Percentiles rank a stretch among this genome's conserved stretches.
phyloP scores from a whole-genome alignment of 1,140 invertebrate species.

The Pseudomyrmex pallidus region DNA sequence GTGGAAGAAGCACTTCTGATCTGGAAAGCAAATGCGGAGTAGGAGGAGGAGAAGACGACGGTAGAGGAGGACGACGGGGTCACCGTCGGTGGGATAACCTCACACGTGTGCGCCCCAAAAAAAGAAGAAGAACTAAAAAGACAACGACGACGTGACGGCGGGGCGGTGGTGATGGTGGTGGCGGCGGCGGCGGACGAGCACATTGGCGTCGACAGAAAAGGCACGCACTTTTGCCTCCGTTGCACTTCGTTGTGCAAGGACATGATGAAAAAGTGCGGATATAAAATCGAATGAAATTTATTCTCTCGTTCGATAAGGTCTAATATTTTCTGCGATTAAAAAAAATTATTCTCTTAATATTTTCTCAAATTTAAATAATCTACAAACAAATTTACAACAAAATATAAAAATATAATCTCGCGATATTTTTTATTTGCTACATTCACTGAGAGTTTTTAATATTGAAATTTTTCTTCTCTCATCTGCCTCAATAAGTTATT shows the following conservation, averaged over 20 bases:
- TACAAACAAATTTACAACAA: neutral
- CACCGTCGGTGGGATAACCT: conserved; percentile 78
- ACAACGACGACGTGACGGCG: neutral
- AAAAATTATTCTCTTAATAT: too few species aligned
- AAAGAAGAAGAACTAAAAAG: conserved; percentile 65
- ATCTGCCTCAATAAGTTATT: neutral
- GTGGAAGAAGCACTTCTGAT: conserved; percentile 68
- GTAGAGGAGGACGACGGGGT: conserved; percentile 76
- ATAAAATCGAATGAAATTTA: conserved; percentile 21
- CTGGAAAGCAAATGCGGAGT: conserved; percentile 61
- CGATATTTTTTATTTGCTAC: neutral
- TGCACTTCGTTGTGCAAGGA: conserved; percentile 20
- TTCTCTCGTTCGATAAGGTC: neutral
- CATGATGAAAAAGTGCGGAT: neutral
- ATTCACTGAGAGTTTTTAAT: too few species aligned
- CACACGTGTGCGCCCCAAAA: conserved; percentile 79
- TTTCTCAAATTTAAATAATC: neutral
- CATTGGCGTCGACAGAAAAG: conserved; percentile 64
- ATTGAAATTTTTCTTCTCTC: neutral
- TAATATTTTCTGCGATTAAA: neutral
- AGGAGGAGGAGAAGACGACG: conserved; percentile 54
- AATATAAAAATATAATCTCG: neutral
- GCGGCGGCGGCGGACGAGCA: conserved; percentile 25
- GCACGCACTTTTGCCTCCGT: conserved; percentile 50
- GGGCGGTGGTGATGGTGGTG: neutral